Evolutionary conservation across 2,113 vertebrate species (phyloP), one percentile per base, ranked within the genome.

Genomic region (Ranitomeya imitator): DNA sequence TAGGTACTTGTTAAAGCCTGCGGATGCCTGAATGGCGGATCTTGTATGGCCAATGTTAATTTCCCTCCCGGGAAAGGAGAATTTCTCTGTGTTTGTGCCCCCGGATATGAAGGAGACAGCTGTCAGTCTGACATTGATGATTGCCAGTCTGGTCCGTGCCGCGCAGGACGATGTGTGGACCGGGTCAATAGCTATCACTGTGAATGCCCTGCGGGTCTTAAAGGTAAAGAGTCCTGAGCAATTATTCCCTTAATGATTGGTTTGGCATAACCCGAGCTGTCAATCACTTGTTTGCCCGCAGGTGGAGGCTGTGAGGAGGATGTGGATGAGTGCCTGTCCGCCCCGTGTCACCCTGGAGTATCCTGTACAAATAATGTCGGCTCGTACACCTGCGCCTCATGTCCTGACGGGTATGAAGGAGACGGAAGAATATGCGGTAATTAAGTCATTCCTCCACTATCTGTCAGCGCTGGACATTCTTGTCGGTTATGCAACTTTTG

Each of bases 251-350:
- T 45, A 45, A 45, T 45, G 37, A 45, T 45, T 45, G 37, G 37
- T 51, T 51, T 52, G 16, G 16, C 52, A 45, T 18, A 10, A 79
- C 55, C 18, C 0, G 81, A 85, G 85, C 73, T 90, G 19, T 23
- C 51, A 67, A 79, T 59, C 13, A 31, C 86, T 90, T 78, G 69
- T 52, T 86, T 86, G 26, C 77, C 76, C 85, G 14, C 84, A 99
- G 97, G 97, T 79, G 90, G 83, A 76, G 95, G 94, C 0, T 99
- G 97, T 83, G 93, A 96, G 92, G 95, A 96, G 67, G 98, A 99
- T 77, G 21, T 95, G 15, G 95, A 99, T 19, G 97, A 98, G 91
- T 98, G 97, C 90, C 69, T 89, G 67, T 95, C 94, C 15, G 90
- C 21, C 65, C 95, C 96, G 6, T 99, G 97, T 89, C 96, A 95